phyloP scores from a whole-genome alignment of 2,888 invertebrate species.

The Marasmarcha lunaedactyla region DNA sequence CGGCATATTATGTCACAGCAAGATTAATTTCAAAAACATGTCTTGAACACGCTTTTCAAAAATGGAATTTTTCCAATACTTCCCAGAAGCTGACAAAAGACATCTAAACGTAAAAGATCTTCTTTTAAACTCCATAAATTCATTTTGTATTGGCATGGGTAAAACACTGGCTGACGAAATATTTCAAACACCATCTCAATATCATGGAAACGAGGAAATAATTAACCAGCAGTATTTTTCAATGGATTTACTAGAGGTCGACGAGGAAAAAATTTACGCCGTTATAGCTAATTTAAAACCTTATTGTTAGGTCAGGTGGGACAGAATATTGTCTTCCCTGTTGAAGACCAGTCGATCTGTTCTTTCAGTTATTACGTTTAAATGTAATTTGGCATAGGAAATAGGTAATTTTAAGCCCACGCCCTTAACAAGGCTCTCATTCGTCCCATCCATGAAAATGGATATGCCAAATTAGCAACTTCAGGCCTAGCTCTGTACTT shows the following conservation, averaged over 20 bases:
- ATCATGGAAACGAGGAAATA: background rate
- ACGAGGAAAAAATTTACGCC: background rate
- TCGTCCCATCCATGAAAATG: background rate
- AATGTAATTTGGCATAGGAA: background rate
- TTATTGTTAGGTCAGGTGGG: background rate
- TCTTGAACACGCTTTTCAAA: too few relatives aligned
- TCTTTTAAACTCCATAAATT: too few relatives aligned
- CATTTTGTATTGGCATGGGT: background rate
- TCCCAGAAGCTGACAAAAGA: too few relatives aligned
- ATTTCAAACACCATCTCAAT: background rate
- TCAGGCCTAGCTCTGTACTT: constrained; percentile 1
- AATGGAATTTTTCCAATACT: too few relatives aligned
- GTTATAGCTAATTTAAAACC: background rate
- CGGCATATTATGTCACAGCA: too few relatives aligned
- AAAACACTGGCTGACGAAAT: background rate
- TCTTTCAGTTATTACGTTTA: background rate
- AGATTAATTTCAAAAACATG: too few relatives aligned
- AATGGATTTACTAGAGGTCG: background rate
- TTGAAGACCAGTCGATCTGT: background rate
- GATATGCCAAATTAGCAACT: constrained; percentile 1
- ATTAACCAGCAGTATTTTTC: background rate
- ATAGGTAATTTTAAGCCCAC: background rate
- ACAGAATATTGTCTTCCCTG: background rate
- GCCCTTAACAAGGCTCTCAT: background rate
- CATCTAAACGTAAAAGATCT: too few relatives aligned